These are phyloP conservation scores for Huso huso DNA, from an alignment of 2,797 vertebrate species.

Conservation along the genomic window DNA sequence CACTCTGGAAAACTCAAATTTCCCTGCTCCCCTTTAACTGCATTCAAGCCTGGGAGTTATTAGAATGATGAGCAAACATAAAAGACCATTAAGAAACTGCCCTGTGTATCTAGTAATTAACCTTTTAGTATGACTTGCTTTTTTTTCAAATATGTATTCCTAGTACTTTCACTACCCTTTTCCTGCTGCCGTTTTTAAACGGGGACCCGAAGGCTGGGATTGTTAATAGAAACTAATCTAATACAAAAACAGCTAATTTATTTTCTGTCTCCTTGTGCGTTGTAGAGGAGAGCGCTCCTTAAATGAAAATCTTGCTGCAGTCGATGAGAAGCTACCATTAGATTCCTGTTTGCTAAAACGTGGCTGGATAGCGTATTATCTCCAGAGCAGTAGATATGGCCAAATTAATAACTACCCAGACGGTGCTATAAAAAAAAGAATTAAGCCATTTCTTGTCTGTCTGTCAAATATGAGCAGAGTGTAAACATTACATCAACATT, in stretches of 20 bases:
- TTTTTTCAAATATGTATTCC: background rate
- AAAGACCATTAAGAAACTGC: background rate
- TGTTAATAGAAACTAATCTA: constrained; percentile 5
- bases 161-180: constrained; percentile 4
- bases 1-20: constrained; percentile 3
- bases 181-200: background rate
- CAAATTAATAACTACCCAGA: constrained; percentile 12
- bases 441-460: constrained; percentile 8
- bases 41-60: background rate
- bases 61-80: constrained; percentile 11
- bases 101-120: constrained; percentile 9
- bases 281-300: background rate
- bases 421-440: constrained; percentile 9
- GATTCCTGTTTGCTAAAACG: constrained; percentile 7
- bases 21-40: constrained; percentile 10
- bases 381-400: constrained; percentile 6
- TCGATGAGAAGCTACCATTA: background rate
- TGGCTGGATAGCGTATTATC: constrained; percentile 4
- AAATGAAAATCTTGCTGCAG: constrained; percentile 6
- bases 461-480: background rate
- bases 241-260: constrained; percentile 1
- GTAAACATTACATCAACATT: constrained; percentile 13
- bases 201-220: background rate
- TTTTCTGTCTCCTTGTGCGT: background rate
- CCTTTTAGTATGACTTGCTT: constrained; percentile 5